phyloP scores from a whole-genome alignment of 2,888 invertebrate species.

The Dione juno region DNA sequence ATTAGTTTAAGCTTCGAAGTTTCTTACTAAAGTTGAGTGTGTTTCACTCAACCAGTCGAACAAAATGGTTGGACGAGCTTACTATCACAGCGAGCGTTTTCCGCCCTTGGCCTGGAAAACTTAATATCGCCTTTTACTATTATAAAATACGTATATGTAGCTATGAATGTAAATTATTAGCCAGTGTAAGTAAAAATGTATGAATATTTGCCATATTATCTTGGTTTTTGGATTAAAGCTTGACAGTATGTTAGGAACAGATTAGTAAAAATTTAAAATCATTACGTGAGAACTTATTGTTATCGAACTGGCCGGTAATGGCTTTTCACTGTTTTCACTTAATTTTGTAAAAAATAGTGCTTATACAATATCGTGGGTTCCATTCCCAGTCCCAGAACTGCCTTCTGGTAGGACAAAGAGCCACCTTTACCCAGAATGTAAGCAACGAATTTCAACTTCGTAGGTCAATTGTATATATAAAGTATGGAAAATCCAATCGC shows the following conservation, averaged over 20 bases:
- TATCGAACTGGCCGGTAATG: no score
- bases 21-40: slow-evolving; percentile 5
- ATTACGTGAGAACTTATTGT: no score
- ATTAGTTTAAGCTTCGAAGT: background rate
- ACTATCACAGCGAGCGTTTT: slow-evolving; percentile 26
- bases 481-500: slow-evolving; percentile 12
- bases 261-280: no score
- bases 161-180: slow-evolving; percentile 24
- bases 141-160: slow-evolving; percentile 8
- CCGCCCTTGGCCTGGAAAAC: slow-evolving; percentile 32
- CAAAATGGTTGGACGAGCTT: slow-evolving; percentile 26
- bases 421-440: no score
- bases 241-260: no score
- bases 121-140: slow-evolving; percentile 28
- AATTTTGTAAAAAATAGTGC: no score
- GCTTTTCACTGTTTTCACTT: no score
- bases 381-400: no score
- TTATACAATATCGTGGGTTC: no score
- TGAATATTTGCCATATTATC: background rate
- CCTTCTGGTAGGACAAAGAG: no score
- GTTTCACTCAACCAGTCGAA: slow-evolving; percentile 29
- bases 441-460: background rate
- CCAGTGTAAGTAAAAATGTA: slow-evolving; percentile 15
- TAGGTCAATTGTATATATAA: background rate
- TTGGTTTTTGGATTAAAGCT: no score